Evolutionary conservation across 2,888 invertebrate genomes (phyloP), one percentile per base, ranked within the genome.

Genomic region (Thymelicus lineola): DNA sequence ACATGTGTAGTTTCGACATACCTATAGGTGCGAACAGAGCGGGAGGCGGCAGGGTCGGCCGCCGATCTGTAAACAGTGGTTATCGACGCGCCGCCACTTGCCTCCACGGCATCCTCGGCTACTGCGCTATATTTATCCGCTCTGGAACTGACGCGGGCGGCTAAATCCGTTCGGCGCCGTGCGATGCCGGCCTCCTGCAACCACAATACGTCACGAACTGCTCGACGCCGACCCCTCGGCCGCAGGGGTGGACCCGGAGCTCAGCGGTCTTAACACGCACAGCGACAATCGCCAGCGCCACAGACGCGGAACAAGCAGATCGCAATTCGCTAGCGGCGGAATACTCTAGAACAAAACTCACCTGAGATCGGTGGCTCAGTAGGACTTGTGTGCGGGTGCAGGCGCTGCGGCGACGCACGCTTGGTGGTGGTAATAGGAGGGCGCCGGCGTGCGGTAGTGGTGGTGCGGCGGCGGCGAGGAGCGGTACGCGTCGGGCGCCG

Each of bases 371-470:
- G 73, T 81, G 76, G 86, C 89, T 93, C 92, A 94, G 89, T 93
- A 93, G 77, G 93, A 94, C 84, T 94, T 94, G 79, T 93, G 93
- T 65, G 92, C 91, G 63, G 91, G 88, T 63, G 92, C 85, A 48
- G 93, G 91, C 64, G 86, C 92, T 55, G 93, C 92, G 61, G 94
- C 94, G 61, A 95, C 94, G 86, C 95, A 95, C 75, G 95, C 95
- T 83, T 95, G 95, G 77, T 95, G 95, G 76, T 95, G 95, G 73
- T 95, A 92, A 77, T 94, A 91, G 48, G 93, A 86, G 57, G 92
- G 90, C 59, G 91, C 91, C 15, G 93, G 90, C 68, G 94, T 77
- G 80, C 91, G 86, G 81, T 93, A 87, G 86, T 93, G 90, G 71
- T 94, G 92, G 72, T 94, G 91, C 46, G 90, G 90, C 68, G 92